Percentiles rank a stretch among this genome's conserved stretches.
Conservation (phyloP, 2,113 vertebrate genomes). For the Mormyrus iriodes region DNA sequence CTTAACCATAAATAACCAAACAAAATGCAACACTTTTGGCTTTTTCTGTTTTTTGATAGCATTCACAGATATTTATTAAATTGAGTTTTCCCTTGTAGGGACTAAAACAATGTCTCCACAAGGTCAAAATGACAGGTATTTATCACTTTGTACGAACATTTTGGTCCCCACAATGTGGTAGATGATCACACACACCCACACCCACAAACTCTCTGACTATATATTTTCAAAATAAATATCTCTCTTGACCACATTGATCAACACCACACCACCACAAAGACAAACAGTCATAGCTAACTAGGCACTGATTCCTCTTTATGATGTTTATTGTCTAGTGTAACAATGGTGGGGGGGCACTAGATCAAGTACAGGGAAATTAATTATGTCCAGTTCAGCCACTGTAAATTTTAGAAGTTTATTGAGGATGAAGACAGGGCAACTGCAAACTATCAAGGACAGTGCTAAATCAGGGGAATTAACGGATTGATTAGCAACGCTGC, state of each 20-base stretch:
- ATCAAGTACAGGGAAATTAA: not conserved
- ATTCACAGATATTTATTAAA: no score
- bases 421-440: not conserved
- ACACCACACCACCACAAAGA: not conserved
- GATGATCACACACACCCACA: not conserved
- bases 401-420: not conserved
- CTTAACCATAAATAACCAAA: no score
- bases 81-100: no score
- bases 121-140: no score
- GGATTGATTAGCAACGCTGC: not conserved
- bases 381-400: not conserved
- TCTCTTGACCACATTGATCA: not conserved
- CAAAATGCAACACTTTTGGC: no score
- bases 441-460: slow-evolving; percentile 11
- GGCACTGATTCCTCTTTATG: not conserved
- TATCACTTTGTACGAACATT: no score
- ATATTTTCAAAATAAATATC: not conserved
- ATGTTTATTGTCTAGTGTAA: not conserved
- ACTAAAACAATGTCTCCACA: no score
- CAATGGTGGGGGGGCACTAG: not conserved
- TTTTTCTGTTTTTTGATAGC: no score
- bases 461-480: not conserved
- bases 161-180: no score
- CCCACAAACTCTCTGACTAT: not conserved
- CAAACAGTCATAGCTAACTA: not conserved